Percentiles rank a stretch among this genome's conserved stretches.
phyloP scores from a whole-genome alignment of 1,140 invertebrate genomes.

The Ylistrum balloti region DNA sequence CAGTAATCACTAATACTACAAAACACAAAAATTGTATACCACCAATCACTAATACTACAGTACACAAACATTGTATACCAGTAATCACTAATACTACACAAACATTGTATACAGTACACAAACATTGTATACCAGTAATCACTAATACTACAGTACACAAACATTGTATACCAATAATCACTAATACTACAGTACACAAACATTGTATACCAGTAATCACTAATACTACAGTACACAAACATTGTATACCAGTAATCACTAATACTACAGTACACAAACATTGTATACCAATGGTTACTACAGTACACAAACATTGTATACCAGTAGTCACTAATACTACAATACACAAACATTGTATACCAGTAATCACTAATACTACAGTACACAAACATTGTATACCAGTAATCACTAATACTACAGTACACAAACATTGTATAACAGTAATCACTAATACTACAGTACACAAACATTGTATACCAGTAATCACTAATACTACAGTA shows the following conservation, averaged over 20 bases:
- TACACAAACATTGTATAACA: neutral
- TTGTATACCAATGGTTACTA: too few relatives aligned
- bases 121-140: neutral
- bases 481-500: conserved; percentile 12
- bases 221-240: neutral
- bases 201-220: neutral
- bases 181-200: neutral
- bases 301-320: neutral
- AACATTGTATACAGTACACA: neutral
- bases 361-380: conserved; percentile 10
- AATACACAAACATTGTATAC: neutral
- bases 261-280: conserved; percentile 10
- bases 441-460: neutral
- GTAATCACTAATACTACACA: too few relatives aligned
- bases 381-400: neutral
- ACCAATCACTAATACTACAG: too few relatives aligned
- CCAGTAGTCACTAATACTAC: neutral
- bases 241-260: neutral
- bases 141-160: neutral
- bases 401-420: neutral
- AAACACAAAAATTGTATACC: too few relatives aligned
- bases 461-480: neutral
- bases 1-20: too few relatives aligned
- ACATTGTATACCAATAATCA: neutral
- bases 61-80: neutral